These are phyloP conservation scores for Poecilus cupreus DNA, from an alignment of 2,888 invertebrate genomes.

Conservation along the genomic window DNA sequence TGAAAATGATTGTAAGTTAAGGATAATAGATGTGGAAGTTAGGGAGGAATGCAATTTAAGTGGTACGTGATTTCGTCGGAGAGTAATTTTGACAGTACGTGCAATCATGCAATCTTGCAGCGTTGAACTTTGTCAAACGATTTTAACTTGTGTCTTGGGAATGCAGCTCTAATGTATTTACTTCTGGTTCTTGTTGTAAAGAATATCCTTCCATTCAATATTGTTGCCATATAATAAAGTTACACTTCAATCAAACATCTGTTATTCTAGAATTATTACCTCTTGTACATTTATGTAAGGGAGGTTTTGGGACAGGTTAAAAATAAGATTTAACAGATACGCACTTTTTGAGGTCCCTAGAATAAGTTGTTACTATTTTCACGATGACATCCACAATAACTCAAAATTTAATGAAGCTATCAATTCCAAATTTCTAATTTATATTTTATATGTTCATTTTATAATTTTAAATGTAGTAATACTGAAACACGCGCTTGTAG, in stretches of 20 bases:
- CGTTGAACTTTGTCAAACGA: slow-evolving; percentile 11
- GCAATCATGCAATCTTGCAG: slow-evolving; percentile 24
- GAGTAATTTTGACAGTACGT: slow-evolving; percentile 19
- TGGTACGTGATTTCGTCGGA: not conserved
- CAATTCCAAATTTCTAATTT: too few relatives aligned
- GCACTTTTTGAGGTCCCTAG: too few relatives aligned
- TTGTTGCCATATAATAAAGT: not conserved
- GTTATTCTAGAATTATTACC: too few relatives aligned
- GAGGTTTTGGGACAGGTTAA: too few relatives aligned
- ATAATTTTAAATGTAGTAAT: too few relatives aligned
- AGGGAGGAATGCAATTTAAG: not conserved
- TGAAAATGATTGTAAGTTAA: not conserved
- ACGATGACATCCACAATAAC: too few relatives aligned
- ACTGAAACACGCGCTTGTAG: too few relatives aligned
- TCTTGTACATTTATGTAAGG: too few relatives aligned
- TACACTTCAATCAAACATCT: not conserved
- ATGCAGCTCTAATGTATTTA: not conserved
- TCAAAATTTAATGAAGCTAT: too few relatives aligned
- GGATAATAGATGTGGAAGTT: not conserved
- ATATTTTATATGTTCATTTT: too few relatives aligned
- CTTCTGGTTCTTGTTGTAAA: not conserved
- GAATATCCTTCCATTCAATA: not conserved
- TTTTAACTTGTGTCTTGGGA: slow-evolving; percentile 2
- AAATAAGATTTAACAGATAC: too few relatives aligned
- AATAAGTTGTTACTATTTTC: too few relatives aligned